Evolutionary conservation across 2,113 vertebrate species (phyloP), one percentile per base, ranked within the genome.

Genomic region (Peromyscus leucopus): DNA sequence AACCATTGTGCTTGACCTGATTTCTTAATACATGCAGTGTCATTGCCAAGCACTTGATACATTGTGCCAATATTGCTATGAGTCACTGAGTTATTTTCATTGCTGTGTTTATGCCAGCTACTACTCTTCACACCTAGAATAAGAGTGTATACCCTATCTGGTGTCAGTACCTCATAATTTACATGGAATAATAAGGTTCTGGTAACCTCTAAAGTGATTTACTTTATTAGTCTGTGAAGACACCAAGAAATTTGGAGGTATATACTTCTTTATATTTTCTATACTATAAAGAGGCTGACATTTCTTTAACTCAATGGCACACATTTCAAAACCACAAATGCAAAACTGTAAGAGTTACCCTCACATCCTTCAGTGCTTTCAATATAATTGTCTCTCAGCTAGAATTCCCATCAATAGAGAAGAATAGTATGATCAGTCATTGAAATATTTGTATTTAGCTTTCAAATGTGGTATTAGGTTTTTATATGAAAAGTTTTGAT

Each of bases 41-140:
- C 22, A 93, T 95, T 94, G 82, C 65, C 94, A 95, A 86, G 22
- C 79, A 31, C 65, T 96, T 85, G n/a, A 95, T 69, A 94, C 33
- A 92, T 55, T 48, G 61, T 80, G 74, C 36, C 74, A 96, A 84
- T 36, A 92, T 7, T 87, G 48, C 36, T 91, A 76, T 78, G 86
- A 98, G 93, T 93, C 80, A 84, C 0, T 84, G 75, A 94, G n/a
- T 93, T 93, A 89, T 82, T 93, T 61, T 90, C 75, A 39, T 86
- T 90, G 61, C 31, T 95, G 17, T 79, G 31, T 74, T 79, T 95
- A 82, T 96, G 61, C 39, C 55, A 96, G 78, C 28, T 91, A 74
- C 39, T 94, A 36, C 7, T 96, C 51, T 19, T 59, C 72, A 65
- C 74, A 55, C 78, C 55, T 84, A 79, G 71, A 86, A 93, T 76